Conservation (phyloP, 2,797 vertebrate genomes). For the Morus bassanus region DNA sequence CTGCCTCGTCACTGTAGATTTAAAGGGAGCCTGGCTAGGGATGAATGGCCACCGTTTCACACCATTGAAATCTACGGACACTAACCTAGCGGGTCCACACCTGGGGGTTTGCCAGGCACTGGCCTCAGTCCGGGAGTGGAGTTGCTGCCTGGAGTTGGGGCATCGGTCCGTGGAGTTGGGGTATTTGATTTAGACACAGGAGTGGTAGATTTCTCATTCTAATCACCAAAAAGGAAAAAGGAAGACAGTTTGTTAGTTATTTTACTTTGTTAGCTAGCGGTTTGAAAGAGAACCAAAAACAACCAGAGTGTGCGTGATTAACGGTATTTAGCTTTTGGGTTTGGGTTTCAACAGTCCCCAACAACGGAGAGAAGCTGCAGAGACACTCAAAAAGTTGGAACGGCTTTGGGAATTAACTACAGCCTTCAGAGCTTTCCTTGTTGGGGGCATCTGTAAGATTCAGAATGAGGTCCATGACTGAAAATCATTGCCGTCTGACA, state of each 20-base stretch:
- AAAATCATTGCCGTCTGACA: background rate
- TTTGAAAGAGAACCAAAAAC: background rate
- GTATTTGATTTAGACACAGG: constrained; percentile 98
- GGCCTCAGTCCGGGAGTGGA: constrained; percentile 94
- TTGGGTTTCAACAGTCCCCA: background rate
- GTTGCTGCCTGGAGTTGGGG: constrained; percentile 96
- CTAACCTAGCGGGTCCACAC: constrained; percentile 95
- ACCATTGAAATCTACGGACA: background rate
- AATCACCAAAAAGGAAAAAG: constrained; percentile 19
- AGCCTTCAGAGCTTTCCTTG: background rate
- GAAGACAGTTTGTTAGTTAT: background rate
- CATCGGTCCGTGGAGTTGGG: constrained; percentile 93
- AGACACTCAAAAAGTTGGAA: background rate
- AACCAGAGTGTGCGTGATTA: background rate
- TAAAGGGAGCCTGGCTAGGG: background rate
- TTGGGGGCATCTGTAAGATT: background rate
- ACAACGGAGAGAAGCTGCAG: background rate
- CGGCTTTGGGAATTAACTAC: background rate
- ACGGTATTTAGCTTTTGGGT: background rate
- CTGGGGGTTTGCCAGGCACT: constrained; percentile 93
- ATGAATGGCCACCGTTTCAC: background rate
- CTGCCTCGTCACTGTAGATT: background rate
- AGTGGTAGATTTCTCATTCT: constrained; percentile 99
- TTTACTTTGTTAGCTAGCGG: background rate
- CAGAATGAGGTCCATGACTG: background rate